Base-by-base conservation (phyloP, 2,888 invertebrate species). In the Ochropacha duplaris region DNA sequence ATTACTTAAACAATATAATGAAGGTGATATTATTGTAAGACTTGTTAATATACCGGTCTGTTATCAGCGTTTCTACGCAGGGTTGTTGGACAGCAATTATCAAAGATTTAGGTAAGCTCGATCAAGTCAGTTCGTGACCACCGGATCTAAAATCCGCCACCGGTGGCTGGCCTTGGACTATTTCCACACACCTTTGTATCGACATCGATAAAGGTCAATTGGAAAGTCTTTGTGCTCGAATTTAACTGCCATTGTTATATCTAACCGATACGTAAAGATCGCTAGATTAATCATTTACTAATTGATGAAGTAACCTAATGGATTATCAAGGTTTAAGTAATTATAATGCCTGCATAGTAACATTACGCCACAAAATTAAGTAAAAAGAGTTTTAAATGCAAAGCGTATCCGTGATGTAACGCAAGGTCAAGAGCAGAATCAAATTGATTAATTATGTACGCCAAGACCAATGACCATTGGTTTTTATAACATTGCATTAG, bases 151-250 rank as follows among this genome's bases (percentile, higher is more conserved):
- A 88, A 85, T 87, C 88, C 86, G 87, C 85, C 79, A 86, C 76
- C 74, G 71, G 81, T 78, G 71, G 84, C 76, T 81, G 84, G 83
- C 91, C 91, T 91, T 92, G 91, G 87, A 82, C 90, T 87, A 90
- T 88, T 83, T 89, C 79, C 78, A 88, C 77, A 76, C 83, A 83
- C 79, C 87, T 87, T 83, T 84, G 74, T 74, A 68, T 59, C 59
- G 66, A 74, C 74, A 71, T 66, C 69, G 69, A 62, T 74, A 88
- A 91, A 92, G 91, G 91, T 91, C 91, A 90, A 81, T 83, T 87
- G 79, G 86, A 87, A 88, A 87, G 86, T 83, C 66, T 74, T 69
- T 60, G 61, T 70, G 67, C 62, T 56, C 61, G 69, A 70, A 68
- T 68, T 70, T 71, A 72, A 71, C 62, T 56, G 57, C 60, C 64